These are phyloP conservation scores for Leptarthrus brevirostris DNA, from an alignment of 2,888 invertebrate species.

Conservation along the genomic window DNA sequence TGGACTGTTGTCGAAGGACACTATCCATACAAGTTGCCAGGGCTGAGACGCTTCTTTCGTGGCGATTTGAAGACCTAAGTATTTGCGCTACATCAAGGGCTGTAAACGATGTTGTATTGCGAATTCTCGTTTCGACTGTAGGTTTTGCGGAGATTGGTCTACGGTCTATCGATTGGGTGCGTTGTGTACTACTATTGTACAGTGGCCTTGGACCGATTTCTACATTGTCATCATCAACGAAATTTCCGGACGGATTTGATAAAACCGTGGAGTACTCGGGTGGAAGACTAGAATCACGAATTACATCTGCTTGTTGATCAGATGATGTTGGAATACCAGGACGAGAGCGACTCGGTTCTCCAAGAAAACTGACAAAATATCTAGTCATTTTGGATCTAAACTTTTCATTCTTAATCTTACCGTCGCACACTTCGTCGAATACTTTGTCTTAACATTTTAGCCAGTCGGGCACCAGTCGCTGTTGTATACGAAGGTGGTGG, in stretches of 20 bases:
- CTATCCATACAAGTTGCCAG: constrained; percentile 55
- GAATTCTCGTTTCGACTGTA: constrained; percentile 49
- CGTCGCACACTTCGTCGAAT: constrained; percentile 82
- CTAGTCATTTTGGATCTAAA: too few species aligned
- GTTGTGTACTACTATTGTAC: constrained; percentile 58
- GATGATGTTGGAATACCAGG: constrained; percentile 54
- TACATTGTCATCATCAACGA: constrained; percentile 47
- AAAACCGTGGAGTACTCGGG: constrained; percentile 60
- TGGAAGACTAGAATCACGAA: constrained; percentile 57
- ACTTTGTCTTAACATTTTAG: constrained; percentile 80
- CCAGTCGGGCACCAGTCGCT: constrained; percentile 86
- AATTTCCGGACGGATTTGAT: constrained; percentile 56
- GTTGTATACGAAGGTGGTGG: constrained; percentile 94
- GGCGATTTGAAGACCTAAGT: constrained; percentile 60
- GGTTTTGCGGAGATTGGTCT: constrained; percentile 48
- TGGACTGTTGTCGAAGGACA: constrained; percentile 51
- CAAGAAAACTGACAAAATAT: constrained; percentile 55
- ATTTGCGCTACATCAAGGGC: constrained; percentile 64
- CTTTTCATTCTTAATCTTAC: constrained; percentile 55
- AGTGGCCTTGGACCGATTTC: constrained; percentile 58
- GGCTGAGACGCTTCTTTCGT: constrained; percentile 55
- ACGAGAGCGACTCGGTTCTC: constrained; percentile 56
- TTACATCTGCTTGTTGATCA: constrained; percentile 37
- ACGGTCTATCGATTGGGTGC: constrained; percentile 60
- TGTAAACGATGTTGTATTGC: constrained; percentile 57